Base-by-base conservation (phyloP, 2,113 vertebrate species). In the Speoplatyrhinus poulsoni region DNA sequence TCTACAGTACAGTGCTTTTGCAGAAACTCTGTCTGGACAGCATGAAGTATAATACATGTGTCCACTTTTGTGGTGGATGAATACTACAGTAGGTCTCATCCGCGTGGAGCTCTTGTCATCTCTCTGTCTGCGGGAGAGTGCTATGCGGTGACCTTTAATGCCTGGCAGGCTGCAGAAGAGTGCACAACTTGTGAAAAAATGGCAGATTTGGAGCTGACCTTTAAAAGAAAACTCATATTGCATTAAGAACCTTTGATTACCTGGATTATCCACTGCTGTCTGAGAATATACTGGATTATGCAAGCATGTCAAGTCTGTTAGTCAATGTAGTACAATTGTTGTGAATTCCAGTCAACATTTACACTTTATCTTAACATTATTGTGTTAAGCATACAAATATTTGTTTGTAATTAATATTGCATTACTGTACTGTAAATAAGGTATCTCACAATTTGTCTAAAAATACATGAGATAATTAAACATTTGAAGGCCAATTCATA, bases 61-160 rank as follows among this genome's bases (percentile, higher is more conserved):
- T 67, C 69, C 5, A 5, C 63, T 73, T 55, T 60, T 65, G 54
- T 76, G 68, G 70, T 47, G 70, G 74, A 85, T 76, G 69, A 82
- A 86, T 81, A 86, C 87, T 75, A 26, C 26, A 26, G 26, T 26
- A 41, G 65, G 69, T 52, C 65, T 54, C 41, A 53, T 85, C 67
- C 62, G 77, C 55, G 13, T 61, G 19, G 68, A 81, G 76, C 58
- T 62, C 64, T 76, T 81, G 75, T 61, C 73, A 75, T 88, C 71
- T 84, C 73, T 86, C 76, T 82, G 79, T 85, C 79, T 77, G 71
- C 71, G 67, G 67, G 75, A 85, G 80, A 81, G 77, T 64, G 56
- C 78, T 85, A 63, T 79, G 87, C 81, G 62, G 73, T 91, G 87
- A 90, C 87, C 84, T 90, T 90, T 90, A 81, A 81, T 86, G 77